phyloP scores from a whole-genome alignment of 2,113 vertebrate genomes.

The Lates calcarifer region DNA sequence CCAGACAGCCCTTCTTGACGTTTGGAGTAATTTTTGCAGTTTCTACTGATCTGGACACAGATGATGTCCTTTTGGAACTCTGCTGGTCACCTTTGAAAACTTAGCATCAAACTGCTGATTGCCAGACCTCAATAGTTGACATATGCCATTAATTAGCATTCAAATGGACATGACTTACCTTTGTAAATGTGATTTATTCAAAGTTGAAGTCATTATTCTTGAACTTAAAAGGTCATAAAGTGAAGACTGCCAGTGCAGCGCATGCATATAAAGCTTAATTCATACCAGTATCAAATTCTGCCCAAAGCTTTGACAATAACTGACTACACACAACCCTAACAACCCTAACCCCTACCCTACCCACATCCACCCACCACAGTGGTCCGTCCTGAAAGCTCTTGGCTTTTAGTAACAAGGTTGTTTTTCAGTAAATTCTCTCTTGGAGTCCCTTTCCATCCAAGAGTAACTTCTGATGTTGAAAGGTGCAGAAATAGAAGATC shows the following conservation, averaged over 20 bases:
- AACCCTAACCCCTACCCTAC: too few species aligned
- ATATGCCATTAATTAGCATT: conserved; percentile 29
- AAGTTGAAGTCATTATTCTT: conserved; percentile 8
- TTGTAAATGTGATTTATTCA: conserved; percentile 24
- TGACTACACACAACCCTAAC: too few species aligned
- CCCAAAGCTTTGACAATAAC: conserved; percentile 23
- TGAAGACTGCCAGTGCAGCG: not conserved
- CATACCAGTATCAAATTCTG: not conserved
- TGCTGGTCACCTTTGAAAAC: too few species aligned
- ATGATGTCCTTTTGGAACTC: conserved; percentile 17
- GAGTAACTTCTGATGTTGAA: not conserved
- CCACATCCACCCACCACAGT: too few species aligned
- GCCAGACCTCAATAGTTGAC: conserved; percentile 19
- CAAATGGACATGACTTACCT: not conserved
- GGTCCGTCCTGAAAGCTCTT: conserved; percentile 34
- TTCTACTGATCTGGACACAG: not conserved
- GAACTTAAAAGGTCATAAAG: conserved; percentile 17
- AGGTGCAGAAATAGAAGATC: not conserved
- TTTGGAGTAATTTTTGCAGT: conserved; percentile 20
- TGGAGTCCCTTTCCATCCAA: not conserved
- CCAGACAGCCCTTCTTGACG: conserved; percentile 16
- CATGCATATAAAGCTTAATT: not conserved
- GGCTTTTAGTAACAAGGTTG: conserved; percentile 16
- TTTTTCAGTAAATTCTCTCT: conserved; percentile 4
- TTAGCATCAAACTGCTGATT: conserved; percentile 19